Base-by-base conservation (phyloP, 2,797 vertebrate species). In the Chelidonichthys spinosus region DNA sequence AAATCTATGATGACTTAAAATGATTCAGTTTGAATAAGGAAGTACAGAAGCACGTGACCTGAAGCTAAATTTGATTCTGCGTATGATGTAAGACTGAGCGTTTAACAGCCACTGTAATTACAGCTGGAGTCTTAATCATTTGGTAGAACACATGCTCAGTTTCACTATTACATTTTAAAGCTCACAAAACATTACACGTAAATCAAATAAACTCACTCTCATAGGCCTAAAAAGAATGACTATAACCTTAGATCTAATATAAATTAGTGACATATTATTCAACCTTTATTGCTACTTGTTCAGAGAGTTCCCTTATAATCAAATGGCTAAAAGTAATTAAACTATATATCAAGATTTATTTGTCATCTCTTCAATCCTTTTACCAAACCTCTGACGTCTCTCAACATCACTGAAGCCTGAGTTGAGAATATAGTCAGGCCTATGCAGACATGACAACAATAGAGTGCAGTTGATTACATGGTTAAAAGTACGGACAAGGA, bases 381-480 rank as follows among this genome's bases (percentile, higher is more conserved):
- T 67, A 73, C 15, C 36, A 69, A 32, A 62, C n/a, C n/a, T 46
- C 25, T 7, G 3, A 56, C 76, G 72, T 70, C 69, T 73, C 68
- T 85, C 50, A 64, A 71, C 74, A 61, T 65, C 79, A 73, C 25
- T 64, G 25, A 60, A 67, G 63, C 64, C 60, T 3, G 2, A 71
- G 40, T 62, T 59, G 69, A 85, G 77, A 61, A 79, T 78, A 55
- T 18, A 78, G 49, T 72, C 65, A 66, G 77, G 53, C 68, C 49
- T 64, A 71, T 81, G 74, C 69, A 70, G 81, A 84, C 73, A 65
- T 82, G 75, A 73, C 69, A 13, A 74, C 63, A 68, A 88, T 84
- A 85, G 83, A 91, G 82, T 81, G 83, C 86, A 79, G 80, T 86
- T 89, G 87, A 92, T 92, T 91, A 83, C 58, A 86, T 71, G 69